Evolutionary conservation across 1,140 invertebrate species (phyloP).

Genomic region (Drosophila guanche): DNA sequence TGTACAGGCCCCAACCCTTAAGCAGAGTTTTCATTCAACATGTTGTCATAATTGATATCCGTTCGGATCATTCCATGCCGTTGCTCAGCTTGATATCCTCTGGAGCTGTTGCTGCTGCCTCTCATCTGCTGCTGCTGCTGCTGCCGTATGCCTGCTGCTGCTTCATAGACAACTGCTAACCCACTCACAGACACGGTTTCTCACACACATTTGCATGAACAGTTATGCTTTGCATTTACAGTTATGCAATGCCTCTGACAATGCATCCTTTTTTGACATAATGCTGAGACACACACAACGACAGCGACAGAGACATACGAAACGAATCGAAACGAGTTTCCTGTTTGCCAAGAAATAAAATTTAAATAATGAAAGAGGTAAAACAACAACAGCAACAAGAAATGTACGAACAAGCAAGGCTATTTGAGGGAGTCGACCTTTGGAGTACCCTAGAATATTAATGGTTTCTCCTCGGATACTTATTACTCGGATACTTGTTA

Average conservation of each 20-base stretch:
- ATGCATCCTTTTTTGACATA: constrained; percentile 71
- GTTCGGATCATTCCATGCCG: constrained; percentile 15
- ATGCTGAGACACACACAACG: constrained; percentile 32
- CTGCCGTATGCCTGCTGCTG: constrained; percentile 17
- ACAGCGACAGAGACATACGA: constrained; percentile 8
- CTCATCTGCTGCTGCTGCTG: no score
- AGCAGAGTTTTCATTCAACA: constrained; percentile 37
- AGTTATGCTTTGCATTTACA: constrained; percentile 66
- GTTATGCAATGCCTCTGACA: constrained; percentile 70
- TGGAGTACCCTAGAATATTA: no score
- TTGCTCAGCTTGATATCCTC: constrained; percentile 43
- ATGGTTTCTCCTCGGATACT: no score
- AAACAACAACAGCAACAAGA: no score
- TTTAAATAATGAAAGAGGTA: constrained; percentile 70
- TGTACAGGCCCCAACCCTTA: constrained; percentile 13
- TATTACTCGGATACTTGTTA: no score
- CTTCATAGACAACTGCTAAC: constrained; percentile 60
- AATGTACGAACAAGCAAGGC: no score
- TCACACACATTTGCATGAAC: constrained; percentile 6
- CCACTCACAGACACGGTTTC: constrained; percentile 19
- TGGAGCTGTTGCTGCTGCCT: not conserved
- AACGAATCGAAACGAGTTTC: constrained; percentile 63
- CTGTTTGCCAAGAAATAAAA: constrained; percentile 60
- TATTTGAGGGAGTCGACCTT: no score
- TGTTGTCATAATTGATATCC: constrained; percentile 74